Evolutionary conservation across 2,888 invertebrate genomes (phyloP).

Genomic region (Microdon myrmicae): DNA sequence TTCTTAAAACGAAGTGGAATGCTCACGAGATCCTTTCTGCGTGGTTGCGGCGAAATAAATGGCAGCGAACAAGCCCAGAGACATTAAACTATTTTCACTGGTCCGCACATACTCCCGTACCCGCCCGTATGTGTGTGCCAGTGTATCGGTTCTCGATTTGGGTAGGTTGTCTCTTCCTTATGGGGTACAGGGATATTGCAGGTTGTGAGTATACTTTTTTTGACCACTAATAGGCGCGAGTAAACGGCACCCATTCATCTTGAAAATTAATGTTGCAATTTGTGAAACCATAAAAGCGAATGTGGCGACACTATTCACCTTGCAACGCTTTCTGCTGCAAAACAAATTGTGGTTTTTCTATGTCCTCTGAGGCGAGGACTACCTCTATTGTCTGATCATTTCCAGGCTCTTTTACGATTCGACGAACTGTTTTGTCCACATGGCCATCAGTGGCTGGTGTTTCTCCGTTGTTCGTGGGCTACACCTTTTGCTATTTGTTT

Average conservation of each 20-base stretch:
- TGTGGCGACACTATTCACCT: conserved; percentile 52
- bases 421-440: conserved; percentile 15
- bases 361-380: conserved; percentile 35
- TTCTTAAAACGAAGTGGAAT: conserved; percentile 39
- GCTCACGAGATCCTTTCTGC: conserved; percentile 34
- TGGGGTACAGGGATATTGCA: background rate
- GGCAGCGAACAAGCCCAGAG: conserved; percentile 33
- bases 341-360: conserved; percentile 50
- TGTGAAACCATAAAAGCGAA: conserved; percentile 52
- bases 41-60: conserved; percentile 43
- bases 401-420: conserved; percentile 15
- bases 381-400: conserved; percentile 16
- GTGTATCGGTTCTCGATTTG: conserved; percentile 31
- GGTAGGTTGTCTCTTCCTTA: background rate
- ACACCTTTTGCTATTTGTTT: conserved; percentile 7
- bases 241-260: conserved; percentile 50
- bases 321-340: conserved; percentile 46
- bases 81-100: conserved; percentile 9
- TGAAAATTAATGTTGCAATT: conserved; percentile 51
- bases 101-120: no score
- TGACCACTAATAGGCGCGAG: conserved; percentile 52
- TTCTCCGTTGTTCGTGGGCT: conserved; percentile 8
- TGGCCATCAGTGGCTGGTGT: conserved; percentile 23
- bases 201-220: conserved; percentile 30
- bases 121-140: no score